Base-by-base conservation (phyloP, 1,140 invertebrate genomes). In the Latrodectus geometricus region DNA sequence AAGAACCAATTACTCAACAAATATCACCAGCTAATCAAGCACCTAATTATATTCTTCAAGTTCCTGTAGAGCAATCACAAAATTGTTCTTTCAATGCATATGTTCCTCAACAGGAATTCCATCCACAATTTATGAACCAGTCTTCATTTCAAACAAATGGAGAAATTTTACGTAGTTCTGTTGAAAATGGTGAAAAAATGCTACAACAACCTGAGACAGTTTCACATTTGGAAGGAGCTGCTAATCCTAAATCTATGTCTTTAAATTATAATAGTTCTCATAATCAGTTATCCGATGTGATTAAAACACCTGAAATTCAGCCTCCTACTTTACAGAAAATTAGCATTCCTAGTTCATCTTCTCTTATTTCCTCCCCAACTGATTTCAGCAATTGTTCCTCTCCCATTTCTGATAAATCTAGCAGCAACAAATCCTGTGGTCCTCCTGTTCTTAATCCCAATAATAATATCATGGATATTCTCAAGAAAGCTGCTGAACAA, bases 401-500 rank as follows among this genome's bases (percentile, higher is more conserved):
- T 21, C 70, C 82, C 12, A 70, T 69, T 75, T 76, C 82, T 5
- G 82, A 84, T 23, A n/a, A 17, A 48, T 73, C 80, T 52, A 48
- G 8, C 12, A 73, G 23, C n/a, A 48, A 49, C 14, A 56, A 48
- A 74, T 35, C 11, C 49, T 56, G 70, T 74, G 50, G 70, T 21
- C 14, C 69, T n/a, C 14, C 70, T 20, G 56, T 82, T 0, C 20
- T 84, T 23, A 21, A 73, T 48, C 48, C 74, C 11, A 78, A 86
- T 23, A 77, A 35, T 35, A 65, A 61, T 68, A 65, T 88, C 23
- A 65, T 87, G 4, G 78, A 81, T 5, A 56, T 88, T 49, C 48
- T 88, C 14, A 78, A 86, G 35, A 88, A 86, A 48, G 88, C 88
- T 15, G 88, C 88, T 50, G 73, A 87, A 50, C 81, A 88, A 23